Evolutionary conservation across 2,797 vertebrate species (phyloP).

Genomic region (Falco biarmicus): DNA sequence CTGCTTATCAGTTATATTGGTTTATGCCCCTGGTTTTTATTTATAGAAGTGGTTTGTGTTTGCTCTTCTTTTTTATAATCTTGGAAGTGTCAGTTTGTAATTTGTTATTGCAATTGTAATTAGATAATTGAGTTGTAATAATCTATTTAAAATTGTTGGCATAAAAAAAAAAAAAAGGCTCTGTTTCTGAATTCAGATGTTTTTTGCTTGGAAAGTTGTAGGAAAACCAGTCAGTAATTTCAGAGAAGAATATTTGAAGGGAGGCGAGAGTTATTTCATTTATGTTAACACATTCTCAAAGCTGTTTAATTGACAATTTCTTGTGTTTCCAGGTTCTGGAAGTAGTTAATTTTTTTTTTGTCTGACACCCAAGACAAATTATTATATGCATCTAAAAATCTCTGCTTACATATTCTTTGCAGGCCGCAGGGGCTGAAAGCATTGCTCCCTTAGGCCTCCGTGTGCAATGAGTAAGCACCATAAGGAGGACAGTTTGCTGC

Average conservation of each 20-base stretch:
- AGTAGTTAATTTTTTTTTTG: not conserved
- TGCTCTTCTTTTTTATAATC: not conserved
- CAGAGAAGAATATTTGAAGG: not conserved
- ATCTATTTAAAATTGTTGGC: not conserved
- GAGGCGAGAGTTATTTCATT: not conserved
- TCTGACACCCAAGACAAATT: not conserved
- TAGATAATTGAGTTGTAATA: not conserved
- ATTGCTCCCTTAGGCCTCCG: not conserved
- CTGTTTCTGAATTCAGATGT: not conserved
- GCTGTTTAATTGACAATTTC: not conserved
- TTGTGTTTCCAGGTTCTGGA: not conserved
- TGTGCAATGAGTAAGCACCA: not conserved
- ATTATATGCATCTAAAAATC: not conserved
- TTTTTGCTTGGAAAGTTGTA: not conserved
- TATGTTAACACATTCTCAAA: not conserved
- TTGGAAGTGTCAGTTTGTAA: not conserved
- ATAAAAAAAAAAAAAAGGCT: not conserved
- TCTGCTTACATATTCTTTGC: not conserved
- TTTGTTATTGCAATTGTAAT: not conserved
- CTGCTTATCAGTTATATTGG: not conserved
- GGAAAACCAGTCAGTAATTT: not conserved
- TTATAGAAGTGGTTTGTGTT: not conserved
- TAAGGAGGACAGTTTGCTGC: not conserved
- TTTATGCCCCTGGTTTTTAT: not conserved
- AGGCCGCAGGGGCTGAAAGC: not conserved